A percentile compares a stretch with the other conserved stretches of the same genome.
These are phyloP conservation scores for Tachysurus fulvidraco DNA, from an alignment of 2,113 vertebrate species.

Conservation along the genomic window DNA sequence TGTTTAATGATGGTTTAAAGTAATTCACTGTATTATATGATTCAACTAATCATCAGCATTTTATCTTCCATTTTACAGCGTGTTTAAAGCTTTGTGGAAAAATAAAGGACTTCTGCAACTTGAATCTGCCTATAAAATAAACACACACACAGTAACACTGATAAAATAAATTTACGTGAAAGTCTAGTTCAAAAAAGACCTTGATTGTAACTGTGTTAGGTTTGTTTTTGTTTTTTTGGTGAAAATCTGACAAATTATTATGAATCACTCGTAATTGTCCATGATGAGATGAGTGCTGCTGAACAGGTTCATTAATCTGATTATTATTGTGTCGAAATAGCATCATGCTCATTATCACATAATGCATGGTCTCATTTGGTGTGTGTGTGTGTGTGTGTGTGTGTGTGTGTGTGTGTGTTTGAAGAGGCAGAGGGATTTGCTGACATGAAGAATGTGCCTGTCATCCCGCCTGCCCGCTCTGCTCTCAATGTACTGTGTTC, in stretches of 20 bases:
- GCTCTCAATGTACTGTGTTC: not conserved
- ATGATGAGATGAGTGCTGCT: not conserved
- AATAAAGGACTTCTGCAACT: not conserved
- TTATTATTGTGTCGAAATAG: not conserved
- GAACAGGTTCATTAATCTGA: not conserved
- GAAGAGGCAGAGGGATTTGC: not conserved
- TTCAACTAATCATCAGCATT: not conserved
- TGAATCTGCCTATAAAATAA: not conserved
- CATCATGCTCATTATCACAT: not conserved
- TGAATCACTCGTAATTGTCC: not conserved
- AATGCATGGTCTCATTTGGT: not conserved
- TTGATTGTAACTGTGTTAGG: not conserved
- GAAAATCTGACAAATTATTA: not conserved
- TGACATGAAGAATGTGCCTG: constrained; percentile 19
- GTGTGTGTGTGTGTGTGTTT: not conserved
- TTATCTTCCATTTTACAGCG: not conserved
- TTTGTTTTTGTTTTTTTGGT: not conserved
- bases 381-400: not conserved
- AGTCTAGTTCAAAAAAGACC: not conserved
- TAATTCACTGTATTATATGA: not conserved
- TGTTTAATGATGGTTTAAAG: not conserved
- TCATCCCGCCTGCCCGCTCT: not conserved
- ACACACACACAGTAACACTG: not conserved
- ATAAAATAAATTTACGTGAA: not conserved
- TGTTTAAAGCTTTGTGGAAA: not conserved